Evolutionary conservation across 2,888 invertebrate species (phyloP).

Genomic region (Thera britannica): DNA sequence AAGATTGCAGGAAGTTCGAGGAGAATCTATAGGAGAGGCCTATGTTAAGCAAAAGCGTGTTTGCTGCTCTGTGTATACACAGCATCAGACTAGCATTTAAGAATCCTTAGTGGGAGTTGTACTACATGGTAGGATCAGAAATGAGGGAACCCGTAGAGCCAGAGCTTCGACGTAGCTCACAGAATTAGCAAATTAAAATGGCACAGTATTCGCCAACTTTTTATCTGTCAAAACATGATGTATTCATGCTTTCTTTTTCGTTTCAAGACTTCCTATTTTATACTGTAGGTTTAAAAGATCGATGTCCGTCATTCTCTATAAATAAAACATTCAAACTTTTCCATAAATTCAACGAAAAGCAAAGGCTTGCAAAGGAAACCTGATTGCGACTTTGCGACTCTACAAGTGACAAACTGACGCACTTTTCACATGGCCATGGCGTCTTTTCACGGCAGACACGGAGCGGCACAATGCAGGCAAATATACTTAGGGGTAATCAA

Average conservation of each 20-base stretch:
- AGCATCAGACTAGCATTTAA: too few relatives aligned
- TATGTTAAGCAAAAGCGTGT: too few relatives aligned
- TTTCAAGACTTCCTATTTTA: constrained; percentile 20
- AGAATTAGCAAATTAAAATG: too few relatives aligned
- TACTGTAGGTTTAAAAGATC: constrained; percentile 31
- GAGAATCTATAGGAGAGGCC: too few relatives aligned
- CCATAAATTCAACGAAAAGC: constrained; percentile 44
- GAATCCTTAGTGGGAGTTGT: too few relatives aligned
- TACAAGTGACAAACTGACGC: constrained; percentile 54
- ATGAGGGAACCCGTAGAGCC: too few relatives aligned
- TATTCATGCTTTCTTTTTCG: constrained; percentile 7
- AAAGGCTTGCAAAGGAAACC: constrained; percentile 22
- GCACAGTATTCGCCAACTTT: background rate
- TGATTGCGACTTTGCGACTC: constrained; percentile 21
- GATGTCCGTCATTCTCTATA: constrained; percentile 34
- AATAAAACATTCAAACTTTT: constrained; percentile 44
- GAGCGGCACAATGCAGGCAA: background rate
- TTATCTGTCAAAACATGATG: background rate
- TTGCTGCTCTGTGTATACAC: too few relatives aligned
- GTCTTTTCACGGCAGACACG: background rate
- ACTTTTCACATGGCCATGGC: constrained; percentile 13
- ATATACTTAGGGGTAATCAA: background rate
- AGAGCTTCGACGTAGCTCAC: too few relatives aligned
- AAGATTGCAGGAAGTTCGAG: too few relatives aligned
- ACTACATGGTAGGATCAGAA: too few relatives aligned